Conservation (phyloP, 1,140 invertebrate species). For the Varroa destructor region DNA sequence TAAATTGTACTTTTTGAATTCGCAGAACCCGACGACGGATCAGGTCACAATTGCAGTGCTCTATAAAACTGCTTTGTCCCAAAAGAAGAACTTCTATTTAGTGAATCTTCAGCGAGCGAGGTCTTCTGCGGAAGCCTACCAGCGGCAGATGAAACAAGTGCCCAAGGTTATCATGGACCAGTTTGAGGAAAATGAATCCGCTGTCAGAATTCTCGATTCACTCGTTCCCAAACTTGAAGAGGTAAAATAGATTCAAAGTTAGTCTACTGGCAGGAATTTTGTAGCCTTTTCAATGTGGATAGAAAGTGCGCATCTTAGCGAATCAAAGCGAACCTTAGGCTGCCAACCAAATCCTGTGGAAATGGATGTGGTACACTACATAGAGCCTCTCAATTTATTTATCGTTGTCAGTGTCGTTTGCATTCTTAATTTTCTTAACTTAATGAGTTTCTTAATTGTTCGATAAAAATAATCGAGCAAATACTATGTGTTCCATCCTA, state of each 20-base stretch:
- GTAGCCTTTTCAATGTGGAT: too few relatives aligned
- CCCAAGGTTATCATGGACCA: neutral
- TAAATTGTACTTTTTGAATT: neutral
- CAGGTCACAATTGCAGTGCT: neutral
- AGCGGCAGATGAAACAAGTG: neutral
- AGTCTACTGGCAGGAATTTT: too few relatives aligned
- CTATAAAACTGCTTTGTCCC: neutral
- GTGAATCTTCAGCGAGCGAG: neutral
- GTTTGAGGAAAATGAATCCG: neutral
- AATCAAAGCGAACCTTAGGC: too few relatives aligned
- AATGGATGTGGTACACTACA: too few relatives aligned
- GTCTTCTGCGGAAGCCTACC: neutral
- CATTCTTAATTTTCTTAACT: too few relatives aligned
- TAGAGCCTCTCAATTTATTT: too few relatives aligned
- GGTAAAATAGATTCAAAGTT: neutral
- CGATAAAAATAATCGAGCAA: too few relatives aligned
- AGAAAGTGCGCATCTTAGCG: too few relatives aligned
- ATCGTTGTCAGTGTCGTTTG: too few relatives aligned
- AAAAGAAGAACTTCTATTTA: neutral
- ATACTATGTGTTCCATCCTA: too few relatives aligned
- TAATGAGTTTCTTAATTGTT: too few relatives aligned
- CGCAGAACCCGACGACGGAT: neutral
- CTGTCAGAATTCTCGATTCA: neutral
- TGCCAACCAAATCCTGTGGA: too few relatives aligned
- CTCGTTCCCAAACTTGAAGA: neutral